Conservation (phyloP, 1,140 invertebrate species). For the Cheumatopsyche charites region DNA sequence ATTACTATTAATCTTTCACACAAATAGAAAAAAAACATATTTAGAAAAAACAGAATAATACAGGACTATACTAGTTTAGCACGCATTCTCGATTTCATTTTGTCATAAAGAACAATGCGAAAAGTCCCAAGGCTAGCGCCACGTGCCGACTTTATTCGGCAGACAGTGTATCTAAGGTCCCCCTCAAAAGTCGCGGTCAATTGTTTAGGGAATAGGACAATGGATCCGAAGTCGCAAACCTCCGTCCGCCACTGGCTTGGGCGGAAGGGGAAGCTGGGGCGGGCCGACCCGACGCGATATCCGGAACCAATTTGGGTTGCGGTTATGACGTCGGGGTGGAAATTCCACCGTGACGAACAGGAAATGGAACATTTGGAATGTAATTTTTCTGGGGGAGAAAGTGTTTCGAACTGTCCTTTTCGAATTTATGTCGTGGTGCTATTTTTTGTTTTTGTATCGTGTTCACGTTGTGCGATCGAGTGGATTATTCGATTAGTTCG, state of each 20-base stretch:
- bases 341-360: constrained; percentile 27
- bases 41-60: no score
- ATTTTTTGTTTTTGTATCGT: no score
- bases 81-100: no score
- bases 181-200: constrained; percentile 7
- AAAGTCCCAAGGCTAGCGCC: no score
- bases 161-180: background rate
- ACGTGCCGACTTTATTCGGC: no score
- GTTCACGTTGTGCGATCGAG: no score
- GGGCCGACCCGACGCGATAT: constrained; percentile 27
- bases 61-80: no score
- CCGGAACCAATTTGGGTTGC: constrained; percentile 33
- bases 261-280: background rate
- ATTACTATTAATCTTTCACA: no score
- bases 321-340: constrained; percentile 33
- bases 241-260: background rate
- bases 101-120: no score
- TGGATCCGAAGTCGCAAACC: constrained; percentile 12
- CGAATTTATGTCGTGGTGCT: no score
- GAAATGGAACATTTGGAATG: constrained; percentile 30
- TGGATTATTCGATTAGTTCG: no score
- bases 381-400: constrained; percentile 17
- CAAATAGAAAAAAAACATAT: no score
- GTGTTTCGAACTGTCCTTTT: background rate
- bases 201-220: constrained; percentile 33